phyloP scores from a whole-genome alignment of 1,140 invertebrate genomes.

The Cyclina sinensis region DNA sequence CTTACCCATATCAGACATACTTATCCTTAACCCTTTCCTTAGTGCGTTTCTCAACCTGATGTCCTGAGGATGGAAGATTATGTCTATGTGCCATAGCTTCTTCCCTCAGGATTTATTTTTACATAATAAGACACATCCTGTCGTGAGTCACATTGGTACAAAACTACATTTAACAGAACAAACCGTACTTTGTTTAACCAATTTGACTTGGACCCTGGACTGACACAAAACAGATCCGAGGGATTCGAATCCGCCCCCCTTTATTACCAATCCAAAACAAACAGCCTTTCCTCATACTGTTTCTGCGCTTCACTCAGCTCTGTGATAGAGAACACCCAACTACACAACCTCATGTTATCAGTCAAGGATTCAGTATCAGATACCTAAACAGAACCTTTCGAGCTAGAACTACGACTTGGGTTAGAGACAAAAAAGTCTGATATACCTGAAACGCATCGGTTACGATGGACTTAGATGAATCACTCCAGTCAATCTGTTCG shows the following conservation, averaged over 20 bases:
- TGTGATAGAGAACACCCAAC: no score
- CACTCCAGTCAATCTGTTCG: no score
- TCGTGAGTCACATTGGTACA: background rate
- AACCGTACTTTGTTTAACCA: conserved; percentile 10
- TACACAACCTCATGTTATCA: no score
- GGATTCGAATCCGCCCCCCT: background rate
- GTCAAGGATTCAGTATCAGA: no score
- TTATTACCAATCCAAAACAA: background rate
- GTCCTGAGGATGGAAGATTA: conserved; percentile 20
- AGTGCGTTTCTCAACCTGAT: conserved; percentile 34
- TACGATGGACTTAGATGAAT: no score
- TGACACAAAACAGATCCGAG: background rate
- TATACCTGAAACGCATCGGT: no score
- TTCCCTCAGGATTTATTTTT: background rate
- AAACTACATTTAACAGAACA: no score
- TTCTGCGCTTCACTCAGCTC: no score
- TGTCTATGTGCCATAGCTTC: background rate
- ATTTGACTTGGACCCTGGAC: background rate
- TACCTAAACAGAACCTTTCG: no score
- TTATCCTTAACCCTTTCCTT: conserved; percentile 49
- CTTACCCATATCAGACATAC: conserved; percentile 33
- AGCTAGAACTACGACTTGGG: no score
- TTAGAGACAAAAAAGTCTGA: no score
- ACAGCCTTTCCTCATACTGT: background rate
- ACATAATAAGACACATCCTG: background rate